A percentile compares a stretch with the other conserved stretches of the same genome.
Conservation (phyloP, 2,113 vertebrate genomes). For the Casuarius casuarius region DNA sequence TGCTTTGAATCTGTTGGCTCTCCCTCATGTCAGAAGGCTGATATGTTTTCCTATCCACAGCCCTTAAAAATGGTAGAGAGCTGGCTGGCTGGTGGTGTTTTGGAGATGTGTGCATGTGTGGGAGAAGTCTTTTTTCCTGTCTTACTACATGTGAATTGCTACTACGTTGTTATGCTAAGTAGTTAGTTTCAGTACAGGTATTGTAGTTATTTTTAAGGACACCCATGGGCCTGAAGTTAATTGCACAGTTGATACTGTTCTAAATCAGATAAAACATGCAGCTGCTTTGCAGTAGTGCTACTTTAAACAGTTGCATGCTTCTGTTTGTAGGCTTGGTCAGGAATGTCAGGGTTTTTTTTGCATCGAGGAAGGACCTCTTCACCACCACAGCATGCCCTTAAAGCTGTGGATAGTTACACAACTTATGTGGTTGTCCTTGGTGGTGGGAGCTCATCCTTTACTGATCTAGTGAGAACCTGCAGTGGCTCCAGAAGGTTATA, state of each 20-base stretch:
- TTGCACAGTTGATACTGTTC: neutral
- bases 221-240: neutral
- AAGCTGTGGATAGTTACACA: neutral
- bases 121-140: neutral
- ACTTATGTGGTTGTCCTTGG: neutral
- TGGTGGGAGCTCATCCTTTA: neutral
- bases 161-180: neutral
- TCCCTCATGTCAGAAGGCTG: too few species aligned
- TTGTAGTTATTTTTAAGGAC: conserved; percentile 2
- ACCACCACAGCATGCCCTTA: neutral
- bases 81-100: neutral
- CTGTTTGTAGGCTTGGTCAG: neutral
- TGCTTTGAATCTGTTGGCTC: neutral
- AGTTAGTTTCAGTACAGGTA: neutral
- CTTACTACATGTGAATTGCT: neutral
- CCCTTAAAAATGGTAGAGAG: neutral
- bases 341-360: neutral
- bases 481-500: neutral
- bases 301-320: neutral
- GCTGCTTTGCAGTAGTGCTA: neutral
- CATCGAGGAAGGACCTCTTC: neutral
- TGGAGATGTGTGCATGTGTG: neutral
- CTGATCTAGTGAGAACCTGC: neutral
- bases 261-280: neutral
- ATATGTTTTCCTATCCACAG: neutral